Base-by-base conservation (phyloP, 2,888 invertebrate genomes). In the Eulithis prunata region DNA sequence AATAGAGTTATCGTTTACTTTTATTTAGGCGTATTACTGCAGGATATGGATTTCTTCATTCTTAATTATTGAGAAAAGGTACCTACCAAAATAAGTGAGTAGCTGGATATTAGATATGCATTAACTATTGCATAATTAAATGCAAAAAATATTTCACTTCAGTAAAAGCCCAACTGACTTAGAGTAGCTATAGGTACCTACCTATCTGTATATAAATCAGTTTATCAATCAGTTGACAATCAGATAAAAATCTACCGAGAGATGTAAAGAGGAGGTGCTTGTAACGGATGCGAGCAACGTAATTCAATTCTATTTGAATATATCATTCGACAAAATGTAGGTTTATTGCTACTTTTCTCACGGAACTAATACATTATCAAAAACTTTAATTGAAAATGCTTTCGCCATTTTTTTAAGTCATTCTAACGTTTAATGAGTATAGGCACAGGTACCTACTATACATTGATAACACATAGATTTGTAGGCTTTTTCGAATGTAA, bases 301-400 rank as follows among this genome's bases (percentile, higher is more conserved):
- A 88, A 90, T 86, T 89, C 84, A 84, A 90, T 89, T 89, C 87
- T 88, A 91, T 91, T 89, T 90, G 89, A 91, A 91, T 93, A 90
- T 90, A 91, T 91, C 89, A 91, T 90, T 88, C 86, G 80, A 76
- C 83, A 80, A 83, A 91, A 93, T 90, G 91, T 93, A 91, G 93
- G 93, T 93, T 93, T 93, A 92, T 92, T 91, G 87, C 91, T 87
- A 84, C 87, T 90, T 92, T 92, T 93, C 93, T 91, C 92, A 93
- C 92, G 93, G 91, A 91, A 91, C 91, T 89, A 88, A 91, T 89
- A 88, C 86, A 88, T 90, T 91, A 90, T 88, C 87, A 84, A 89
- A 49, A 89, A 85, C 78, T 84, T 88, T 87, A 89, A 90, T 91
- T 88, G 87, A 90, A 88, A 87, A 84, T 84, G 86, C 88, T 89